Evolutionary conservation across 1,140 invertebrate species (phyloP).

Genomic region (Doryteuthis pealeii): DNA sequence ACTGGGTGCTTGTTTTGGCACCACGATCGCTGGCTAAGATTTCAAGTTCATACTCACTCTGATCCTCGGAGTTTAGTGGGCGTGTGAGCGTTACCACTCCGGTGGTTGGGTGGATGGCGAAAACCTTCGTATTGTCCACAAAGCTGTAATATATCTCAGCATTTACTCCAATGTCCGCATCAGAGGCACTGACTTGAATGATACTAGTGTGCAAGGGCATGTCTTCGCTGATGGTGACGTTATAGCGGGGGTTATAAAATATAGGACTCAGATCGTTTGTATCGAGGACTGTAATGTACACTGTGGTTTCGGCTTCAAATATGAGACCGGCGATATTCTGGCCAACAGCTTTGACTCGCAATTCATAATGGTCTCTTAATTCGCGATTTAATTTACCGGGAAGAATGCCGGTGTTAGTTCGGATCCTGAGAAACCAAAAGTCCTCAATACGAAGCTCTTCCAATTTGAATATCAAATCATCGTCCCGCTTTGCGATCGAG

Average conservation of each 20-base stretch:
- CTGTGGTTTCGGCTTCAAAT: slow-evolving; percentile 72
- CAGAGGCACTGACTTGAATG: slow-evolving; percentile 73
- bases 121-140: slow-evolving; percentile 76
- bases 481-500: slow-evolving; percentile 81
- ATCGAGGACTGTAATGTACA: slow-evolving; percentile 81
- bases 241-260: slow-evolving; percentile 85
- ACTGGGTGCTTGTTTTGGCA: slow-evolving; percentile 64
- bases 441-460: slow-evolving; percentile 85
- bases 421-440: slow-evolving; percentile 87
- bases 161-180: slow-evolving; percentile 91
- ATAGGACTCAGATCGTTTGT: slow-evolving; percentile 90
- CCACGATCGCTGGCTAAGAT: slow-evolving; percentile 84
- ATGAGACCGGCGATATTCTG: slow-evolving; percentile 54
- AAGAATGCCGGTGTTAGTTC: slow-evolving; percentile 81
- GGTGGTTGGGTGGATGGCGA: slow-evolving; percentile 88
- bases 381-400: slow-evolving; percentile 84
- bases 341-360: slow-evolving; percentile 78
- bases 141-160: slow-evolving; percentile 96
- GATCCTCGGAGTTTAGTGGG: slow-evolving; percentile 63
- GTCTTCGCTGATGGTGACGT: slow-evolving; percentile 85
- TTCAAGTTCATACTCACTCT: slow-evolving; percentile 68
- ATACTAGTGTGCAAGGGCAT: slow-evolving; percentile 73
- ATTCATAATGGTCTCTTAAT: slow-evolving; percentile 77
- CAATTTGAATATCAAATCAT: slow-evolving; percentile 88
- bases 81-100: slow-evolving; percentile 84